Percentiles rank a stretch among this genome's conserved stretches.
phyloP scores from a whole-genome alignment of 1,140 invertebrate genomes.

The Caenorhabditis tropicalis region DNA sequence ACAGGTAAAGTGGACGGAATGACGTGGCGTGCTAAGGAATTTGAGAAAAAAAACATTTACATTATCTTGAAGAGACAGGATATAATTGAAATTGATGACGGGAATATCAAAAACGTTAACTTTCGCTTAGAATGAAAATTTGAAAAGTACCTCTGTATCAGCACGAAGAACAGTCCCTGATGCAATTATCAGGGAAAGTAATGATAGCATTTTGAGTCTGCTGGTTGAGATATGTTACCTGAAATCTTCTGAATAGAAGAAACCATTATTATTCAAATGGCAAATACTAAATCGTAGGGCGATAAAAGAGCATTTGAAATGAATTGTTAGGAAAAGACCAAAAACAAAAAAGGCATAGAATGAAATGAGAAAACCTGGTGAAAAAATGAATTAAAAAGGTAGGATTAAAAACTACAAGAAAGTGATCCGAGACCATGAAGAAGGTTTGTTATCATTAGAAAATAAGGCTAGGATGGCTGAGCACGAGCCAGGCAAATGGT shows the following conservation, averaged over 20 bases:
- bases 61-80: not conserved
- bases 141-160: slow-evolving; percentile 16
- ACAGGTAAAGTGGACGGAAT: not conserved
- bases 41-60: not conserved
- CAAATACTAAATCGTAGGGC: not conserved
- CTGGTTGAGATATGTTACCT: too few relatives aligned
- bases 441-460: slow-evolving; percentile 1
- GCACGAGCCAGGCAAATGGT: slow-evolving; percentile 36
- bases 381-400: not conserved
- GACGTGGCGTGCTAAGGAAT: not conserved
- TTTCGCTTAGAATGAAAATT: not conserved
- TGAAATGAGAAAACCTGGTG: not conserved
- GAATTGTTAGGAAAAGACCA: too few relatives aligned
- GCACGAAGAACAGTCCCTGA: slow-evolving; percentile 45
- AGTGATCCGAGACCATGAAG: not conserved
- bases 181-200: slow-evolving; percentile 52
- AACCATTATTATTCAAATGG: not conserved
- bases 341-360: not conserved
- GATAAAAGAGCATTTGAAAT: not conserved
- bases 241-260: not conserved
- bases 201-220: slow-evolving; percentile 36
- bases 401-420: not conserved
- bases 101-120: not conserved
- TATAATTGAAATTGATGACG: not conserved
- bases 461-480: slow-evolving; percentile 31